phyloP scores from a whole-genome alignment of 1,140 invertebrate species.

The Muscidifurax raptorellus region DNA sequence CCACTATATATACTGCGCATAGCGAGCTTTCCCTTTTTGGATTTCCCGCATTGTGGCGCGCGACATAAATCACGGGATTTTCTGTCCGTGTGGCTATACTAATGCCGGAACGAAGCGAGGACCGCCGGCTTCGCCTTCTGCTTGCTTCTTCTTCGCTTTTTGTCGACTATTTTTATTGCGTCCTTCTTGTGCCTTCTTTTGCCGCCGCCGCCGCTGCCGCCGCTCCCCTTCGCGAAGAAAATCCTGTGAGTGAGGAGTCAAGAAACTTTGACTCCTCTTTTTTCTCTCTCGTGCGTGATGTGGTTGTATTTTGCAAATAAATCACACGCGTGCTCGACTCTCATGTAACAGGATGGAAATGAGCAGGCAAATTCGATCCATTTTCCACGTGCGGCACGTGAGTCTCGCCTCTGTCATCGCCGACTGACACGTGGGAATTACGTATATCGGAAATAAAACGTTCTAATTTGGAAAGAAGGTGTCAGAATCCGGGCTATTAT shows the following conservation, averaged over 20 bases:
- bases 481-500: not conserved
- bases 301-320: not conserved
- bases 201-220: not conserved
- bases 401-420: not conserved
- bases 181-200: constrained; percentile 34
- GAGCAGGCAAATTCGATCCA: not conserved
- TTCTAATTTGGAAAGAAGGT: not conserved
- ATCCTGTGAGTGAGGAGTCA: constrained; percentile 11
- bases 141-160: not conserved
- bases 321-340: not conserved
- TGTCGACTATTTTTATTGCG: constrained; percentile 24
- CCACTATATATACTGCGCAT: not conserved
- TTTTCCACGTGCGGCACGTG: not conserved
- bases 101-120: constrained; percentile 34
- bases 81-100: constrained; percentile 20
- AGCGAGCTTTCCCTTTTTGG: constrained; percentile 34
- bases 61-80: constrained; percentile 42
- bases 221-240: constrained; percentile 34
- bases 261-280: not conserved
- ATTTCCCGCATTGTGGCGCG: constrained; percentile 34
- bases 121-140: not conserved
- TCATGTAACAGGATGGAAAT: not conserved
- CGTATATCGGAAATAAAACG: not conserved
- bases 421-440: too few relatives aligned
- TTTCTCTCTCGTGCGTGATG: constrained; percentile 8